Evolutionary conservation across 2,888 invertebrate species (phyloP).

Genomic region (Eristalis pertinax): DNA sequence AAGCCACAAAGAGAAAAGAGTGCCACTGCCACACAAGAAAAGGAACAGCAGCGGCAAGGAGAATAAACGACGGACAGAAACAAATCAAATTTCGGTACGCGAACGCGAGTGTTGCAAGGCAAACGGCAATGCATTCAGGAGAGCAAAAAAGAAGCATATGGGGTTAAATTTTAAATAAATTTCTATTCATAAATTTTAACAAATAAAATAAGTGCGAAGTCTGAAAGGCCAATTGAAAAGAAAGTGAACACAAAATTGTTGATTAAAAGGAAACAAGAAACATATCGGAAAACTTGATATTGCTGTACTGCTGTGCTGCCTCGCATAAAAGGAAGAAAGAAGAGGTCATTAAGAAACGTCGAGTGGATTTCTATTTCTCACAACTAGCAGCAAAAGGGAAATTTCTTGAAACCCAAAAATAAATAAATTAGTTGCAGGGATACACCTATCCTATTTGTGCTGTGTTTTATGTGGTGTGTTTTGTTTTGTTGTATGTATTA

Average conservation of each 20-base stretch:
- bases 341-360: slow-evolving; percentile 73
- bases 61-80: slow-evolving; percentile 58
- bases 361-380: slow-evolving; percentile 68
- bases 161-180: slow-evolving; percentile 74
- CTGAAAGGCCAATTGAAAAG: slow-evolving; percentile 57
- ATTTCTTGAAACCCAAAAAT: slow-evolving; percentile 64
- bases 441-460: slow-evolving; percentile 60
- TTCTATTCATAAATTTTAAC: slow-evolving; percentile 70
- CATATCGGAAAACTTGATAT: slow-evolving; percentile 70
- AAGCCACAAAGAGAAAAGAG: slow-evolving; percentile 66
- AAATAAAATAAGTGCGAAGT: slow-evolving; percentile 46
- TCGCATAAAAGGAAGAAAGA: slow-evolving; percentile 70
- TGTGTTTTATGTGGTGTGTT: slow-evolving; percentile 22
- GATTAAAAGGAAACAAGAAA: slow-evolving; percentile 64
- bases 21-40: slow-evolving; percentile 47
- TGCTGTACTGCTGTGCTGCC: slow-evolving; percentile 39
- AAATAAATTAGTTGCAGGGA: slow-evolving; percentile 57
- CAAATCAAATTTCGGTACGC: slow-evolving; percentile 57
- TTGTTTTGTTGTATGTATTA: slow-evolving; percentile 25
- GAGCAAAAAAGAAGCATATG: slow-evolving; percentile 63
- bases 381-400: slow-evolving; percentile 54
- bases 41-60: slow-evolving; percentile 56
- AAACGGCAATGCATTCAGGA: slow-evolving; percentile 63
- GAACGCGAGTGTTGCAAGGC: slow-evolving; percentile 61
- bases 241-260: slow-evolving; percentile 67